Conservation (phyloP, 1,140 invertebrate species). For the Latrodectus geometricus region DNA sequence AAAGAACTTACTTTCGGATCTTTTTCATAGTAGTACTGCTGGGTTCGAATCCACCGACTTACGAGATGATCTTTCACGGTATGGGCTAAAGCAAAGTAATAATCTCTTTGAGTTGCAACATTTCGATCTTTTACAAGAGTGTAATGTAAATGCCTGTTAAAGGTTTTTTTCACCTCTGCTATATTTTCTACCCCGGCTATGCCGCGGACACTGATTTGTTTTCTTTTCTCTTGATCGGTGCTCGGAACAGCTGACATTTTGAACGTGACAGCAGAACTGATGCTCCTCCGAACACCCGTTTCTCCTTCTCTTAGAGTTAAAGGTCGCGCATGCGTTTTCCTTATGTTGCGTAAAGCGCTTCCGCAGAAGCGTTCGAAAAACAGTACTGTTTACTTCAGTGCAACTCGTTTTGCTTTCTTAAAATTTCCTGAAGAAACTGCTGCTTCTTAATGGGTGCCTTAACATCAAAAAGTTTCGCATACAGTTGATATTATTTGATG, state of each 20-base stretch:
- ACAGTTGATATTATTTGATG: too few relatives aligned
- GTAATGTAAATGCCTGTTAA: constrained; percentile 99
- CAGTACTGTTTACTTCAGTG: too few relatives aligned
- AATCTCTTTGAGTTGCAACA: constrained; percentile 96
- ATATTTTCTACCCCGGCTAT: constrained; percentile 97
- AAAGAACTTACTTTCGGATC: constrained; percentile 91
- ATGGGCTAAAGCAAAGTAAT: constrained; percentile 97
- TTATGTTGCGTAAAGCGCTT: not conserved
- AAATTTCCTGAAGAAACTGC: too few relatives aligned
- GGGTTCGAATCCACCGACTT: constrained; percentile 98
- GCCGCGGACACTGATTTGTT: constrained; percentile 97
- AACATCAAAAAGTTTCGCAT: too few relatives aligned
- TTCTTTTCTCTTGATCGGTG: constrained; percentile 88
- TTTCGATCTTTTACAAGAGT: constrained; percentile 99
- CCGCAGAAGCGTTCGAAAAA: too few relatives aligned
- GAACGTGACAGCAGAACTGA: constrained; percentile 3
- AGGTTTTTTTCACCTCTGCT: constrained; percentile 94
- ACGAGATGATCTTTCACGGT: constrained; percentile 98
- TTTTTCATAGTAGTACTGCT: constrained; percentile 99
- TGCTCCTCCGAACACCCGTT: constrained; percentile 24
- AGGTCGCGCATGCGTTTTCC: constrained; percentile 56
- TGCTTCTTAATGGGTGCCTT: too few relatives aligned
- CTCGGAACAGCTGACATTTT: constrained; percentile 52
- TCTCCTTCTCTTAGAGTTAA: constrained; percentile 23
- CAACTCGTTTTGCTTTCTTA: too few relatives aligned